Conservation (phyloP, 2,797 vertebrate species). For the Silurus aristotelis region DNA sequence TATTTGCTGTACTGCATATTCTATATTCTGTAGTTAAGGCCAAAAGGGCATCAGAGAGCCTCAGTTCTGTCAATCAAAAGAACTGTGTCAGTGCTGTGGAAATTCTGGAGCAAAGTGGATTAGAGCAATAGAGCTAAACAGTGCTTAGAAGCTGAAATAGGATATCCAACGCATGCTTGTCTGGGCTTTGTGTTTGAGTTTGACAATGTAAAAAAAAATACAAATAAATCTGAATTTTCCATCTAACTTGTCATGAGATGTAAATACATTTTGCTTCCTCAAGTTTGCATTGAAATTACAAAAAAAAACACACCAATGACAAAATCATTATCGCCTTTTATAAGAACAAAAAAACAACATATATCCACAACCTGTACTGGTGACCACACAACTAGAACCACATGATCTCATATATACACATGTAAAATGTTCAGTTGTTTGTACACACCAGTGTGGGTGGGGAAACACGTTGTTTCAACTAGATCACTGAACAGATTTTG, state of each 20-base stretch:
- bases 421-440: background rate
- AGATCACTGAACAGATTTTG: no score
- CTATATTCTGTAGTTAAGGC: conserved; percentile 19
- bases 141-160: conserved; percentile 56
- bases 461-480: no score
- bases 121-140: conserved; percentile 52
- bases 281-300: background rate
- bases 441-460: background rate
- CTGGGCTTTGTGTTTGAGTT: conserved; percentile 9
- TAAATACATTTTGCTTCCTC: background rate
- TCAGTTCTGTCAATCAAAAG: conserved; percentile 47
- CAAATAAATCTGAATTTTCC: background rate
- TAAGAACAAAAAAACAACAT: background rate
- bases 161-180: conserved; percentile 34
- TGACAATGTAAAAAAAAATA: background rate
- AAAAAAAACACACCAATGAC: background rate
- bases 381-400: background rate
- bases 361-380: background rate
- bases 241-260: background rate
- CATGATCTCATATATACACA: no score
- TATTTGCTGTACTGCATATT: conserved; percentile 1
- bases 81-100: conserved; percentile 45
- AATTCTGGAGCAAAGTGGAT: conserved; percentile 64
- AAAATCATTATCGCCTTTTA: background rate
- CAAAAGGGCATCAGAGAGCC: conserved; percentile 22